Evolutionary conservation across 2,888 invertebrate species (phyloP).

Genomic region (Pristionchus entomophagus): DNA sequence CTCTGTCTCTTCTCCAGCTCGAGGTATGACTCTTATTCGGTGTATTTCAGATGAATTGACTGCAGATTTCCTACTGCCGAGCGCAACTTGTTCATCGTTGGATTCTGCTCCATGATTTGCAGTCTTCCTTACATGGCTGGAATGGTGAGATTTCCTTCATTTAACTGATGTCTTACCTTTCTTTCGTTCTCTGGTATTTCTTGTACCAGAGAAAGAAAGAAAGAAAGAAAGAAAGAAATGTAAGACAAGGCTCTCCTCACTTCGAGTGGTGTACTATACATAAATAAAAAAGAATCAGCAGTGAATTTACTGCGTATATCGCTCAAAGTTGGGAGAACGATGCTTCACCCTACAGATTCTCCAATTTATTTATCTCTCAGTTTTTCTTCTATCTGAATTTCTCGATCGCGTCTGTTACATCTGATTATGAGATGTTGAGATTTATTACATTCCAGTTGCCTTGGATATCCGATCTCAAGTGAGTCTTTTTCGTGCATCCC

Average conservation of each 20-base stretch:
- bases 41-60: background rate
- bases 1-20: background rate
- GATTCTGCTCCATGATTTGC: background rate
- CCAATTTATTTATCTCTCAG: background rate
- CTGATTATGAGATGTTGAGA: background rate
- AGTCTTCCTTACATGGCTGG: background rate
- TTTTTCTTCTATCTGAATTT: background rate
- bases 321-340: too few relatives aligned
- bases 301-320: too few relatives aligned
- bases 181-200: too few relatives aligned
- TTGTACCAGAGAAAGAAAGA: too few relatives aligned
- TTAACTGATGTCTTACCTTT: too few relatives aligned
- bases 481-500: too few relatives aligned
- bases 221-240: too few relatives aligned
- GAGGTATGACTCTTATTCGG: background rate
- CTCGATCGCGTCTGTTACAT: background rate
- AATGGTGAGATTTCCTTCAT: background rate
- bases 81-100: too few relatives aligned
- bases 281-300: too few relatives aligned
- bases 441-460: background rate
- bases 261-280: too few relatives aligned
- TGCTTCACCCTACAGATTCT: too few relatives aligned
- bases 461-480: background rate
- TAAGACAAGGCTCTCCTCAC: too few relatives aligned
- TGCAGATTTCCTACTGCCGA: background rate